Evolutionary conservation across 2,797 vertebrate genomes (phyloP), one percentile per base, ranked within the genome.

Genomic region (Molossus alvarezi): DNA sequence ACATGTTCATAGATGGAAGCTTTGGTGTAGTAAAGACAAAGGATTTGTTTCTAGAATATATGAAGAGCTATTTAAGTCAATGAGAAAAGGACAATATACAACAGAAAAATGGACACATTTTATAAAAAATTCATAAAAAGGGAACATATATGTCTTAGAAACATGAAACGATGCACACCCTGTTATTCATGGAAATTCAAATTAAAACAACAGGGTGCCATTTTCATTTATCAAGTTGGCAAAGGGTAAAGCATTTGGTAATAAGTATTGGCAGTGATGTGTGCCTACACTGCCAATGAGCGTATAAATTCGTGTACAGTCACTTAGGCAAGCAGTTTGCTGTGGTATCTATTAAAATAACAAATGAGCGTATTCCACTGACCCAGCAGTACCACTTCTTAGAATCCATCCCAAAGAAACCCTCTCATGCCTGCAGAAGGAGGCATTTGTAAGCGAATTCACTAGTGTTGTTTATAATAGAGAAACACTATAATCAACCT

Each of bases 151-250:
- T 53, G 75, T 57, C 62, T 67, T 92, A 51, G 41, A 37, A 86
- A 55, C 13, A 6, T 83, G 58, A 80, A 76, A 82, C 75, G 53
- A 62, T n/a, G 67, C 20, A 83, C 23, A 57, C 84, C 45, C 60
- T 90, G 8, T 85, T 86, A 48, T 73, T 87, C 20, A 69, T 83
- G 58, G 41, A 93, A 55, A 94, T 73, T 84, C 64, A 84, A 29
- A 53, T 80, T 33, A 76, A 73, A 93, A 86, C 17, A 87, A 15
- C 3, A 14, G 81, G 6, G 12, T 81, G 64, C 48, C 25, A 90
- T 92, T 95, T 94, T 82, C 27, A 77, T 27, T 88, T 45, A 21
- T 79, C 48, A 75, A 33, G 33, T 20, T 96, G 86, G 37, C 65
- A 94, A 88, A 95, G 80, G 88, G 37, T 71, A 83, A 75, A 77